Conservation (phyloP, 1,140 invertebrate species). For the Drosophila bocqueti region DNA sequence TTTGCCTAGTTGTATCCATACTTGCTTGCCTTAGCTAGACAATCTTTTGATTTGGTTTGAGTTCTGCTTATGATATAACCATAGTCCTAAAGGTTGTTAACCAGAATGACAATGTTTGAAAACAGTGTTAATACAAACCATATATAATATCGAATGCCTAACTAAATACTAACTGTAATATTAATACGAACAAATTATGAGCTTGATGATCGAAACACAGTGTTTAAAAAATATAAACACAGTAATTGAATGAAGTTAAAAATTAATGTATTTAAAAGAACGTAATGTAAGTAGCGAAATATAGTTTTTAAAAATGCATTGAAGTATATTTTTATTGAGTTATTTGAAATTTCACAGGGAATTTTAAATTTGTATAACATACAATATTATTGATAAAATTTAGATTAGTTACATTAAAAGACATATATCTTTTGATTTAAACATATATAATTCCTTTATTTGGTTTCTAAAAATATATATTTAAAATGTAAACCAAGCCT, state of each 20-base stretch:
- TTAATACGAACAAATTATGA: constrained; percentile 1
- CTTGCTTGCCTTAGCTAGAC: constrained; percentile 62
- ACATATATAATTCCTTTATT: neutral
- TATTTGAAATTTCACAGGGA: no score
- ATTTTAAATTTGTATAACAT: no score
- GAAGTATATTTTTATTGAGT: neutral
- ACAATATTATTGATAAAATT: neutral
- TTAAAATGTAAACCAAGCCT: neutral
- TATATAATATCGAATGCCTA: constrained; percentile 70
- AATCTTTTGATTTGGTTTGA: constrained; percentile 47
- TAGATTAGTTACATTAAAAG: neutral
- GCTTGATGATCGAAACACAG: constrained; percentile 58
- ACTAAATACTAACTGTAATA: constrained; percentile 55
- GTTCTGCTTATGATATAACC: constrained; percentile 44
- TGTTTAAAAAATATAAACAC: neutral
- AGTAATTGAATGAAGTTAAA: no score
- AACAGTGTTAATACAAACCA: constrained; percentile 44
- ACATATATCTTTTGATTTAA: neutral
- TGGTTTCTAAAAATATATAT: neutral
- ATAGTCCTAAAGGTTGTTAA: constrained; percentile 12
- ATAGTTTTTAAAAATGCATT: neutral
- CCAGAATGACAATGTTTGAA: constrained; percentile 42
- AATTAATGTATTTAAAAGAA: neutral
- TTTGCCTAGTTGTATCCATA: constrained; percentile 36
- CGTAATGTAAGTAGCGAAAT: neutral